These are phyloP conservation scores for Furnarius figulus DNA, from an alignment of 2,113 vertebrate species.

Conservation along the genomic window DNA sequence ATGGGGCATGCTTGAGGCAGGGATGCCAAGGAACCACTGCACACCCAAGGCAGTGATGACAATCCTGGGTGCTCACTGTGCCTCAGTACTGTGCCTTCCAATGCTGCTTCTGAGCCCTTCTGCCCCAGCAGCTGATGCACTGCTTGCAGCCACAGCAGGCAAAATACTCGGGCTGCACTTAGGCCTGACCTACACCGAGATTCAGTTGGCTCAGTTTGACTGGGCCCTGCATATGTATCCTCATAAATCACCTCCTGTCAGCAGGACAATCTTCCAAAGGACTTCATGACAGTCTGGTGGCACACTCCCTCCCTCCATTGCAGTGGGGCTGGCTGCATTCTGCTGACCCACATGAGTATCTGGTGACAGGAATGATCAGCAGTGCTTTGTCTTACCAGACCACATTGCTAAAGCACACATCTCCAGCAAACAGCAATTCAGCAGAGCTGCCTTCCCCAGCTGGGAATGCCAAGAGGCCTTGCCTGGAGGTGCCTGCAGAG, in stretches of 20 bases:
- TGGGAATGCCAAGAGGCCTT: background rate
- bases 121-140: background rate
- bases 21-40: background rate
- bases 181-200: background rate
- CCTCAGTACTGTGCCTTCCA: accelerated
- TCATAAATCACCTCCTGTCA: background rate
- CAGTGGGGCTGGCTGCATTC: background rate
- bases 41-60: accelerated
- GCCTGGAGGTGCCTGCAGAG: background rate
- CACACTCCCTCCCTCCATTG: accelerated
- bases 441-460: background rate
- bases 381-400: background rate
- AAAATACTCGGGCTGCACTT: background rate
- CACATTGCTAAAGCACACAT: background rate
- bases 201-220: background rate
- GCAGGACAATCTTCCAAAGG: background rate
- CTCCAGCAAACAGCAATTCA: background rate
- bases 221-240: background rate
- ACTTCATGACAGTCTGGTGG: accelerated
- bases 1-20: accelerated
- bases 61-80: accelerated
- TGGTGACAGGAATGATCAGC: constrained; percentile 4
- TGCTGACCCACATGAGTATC: background rate
- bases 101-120: accelerated
- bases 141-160: background rate